phyloP scores from a whole-genome alignment of 2,888 invertebrate genomes.

The Mycogona germanica region DNA sequence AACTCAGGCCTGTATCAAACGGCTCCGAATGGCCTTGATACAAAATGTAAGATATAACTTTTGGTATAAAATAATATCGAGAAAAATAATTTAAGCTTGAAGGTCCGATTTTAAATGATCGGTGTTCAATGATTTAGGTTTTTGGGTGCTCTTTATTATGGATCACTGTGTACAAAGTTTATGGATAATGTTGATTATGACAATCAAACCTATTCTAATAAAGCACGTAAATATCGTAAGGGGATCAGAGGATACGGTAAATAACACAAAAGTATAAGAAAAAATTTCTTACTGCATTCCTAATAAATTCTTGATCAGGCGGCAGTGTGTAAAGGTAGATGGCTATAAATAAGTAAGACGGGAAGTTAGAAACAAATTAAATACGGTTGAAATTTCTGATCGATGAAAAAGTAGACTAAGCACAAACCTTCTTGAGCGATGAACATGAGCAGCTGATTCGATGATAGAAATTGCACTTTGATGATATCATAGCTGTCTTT shows the following conservation, averaged over 20 bases:
- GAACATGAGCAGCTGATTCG: slow-evolving; percentile 3
- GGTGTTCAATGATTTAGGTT: too few relatives aligned
- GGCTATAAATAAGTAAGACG: background rate
- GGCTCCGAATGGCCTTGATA: too few relatives aligned
- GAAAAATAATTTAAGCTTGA: too few relatives aligned
- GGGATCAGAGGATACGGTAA: background rate
- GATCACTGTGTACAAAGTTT: too few relatives aligned
- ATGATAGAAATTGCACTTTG: slow-evolving; percentile 6
- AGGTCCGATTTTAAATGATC: too few relatives aligned
- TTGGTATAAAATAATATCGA: too few relatives aligned
- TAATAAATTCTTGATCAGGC: background rate
- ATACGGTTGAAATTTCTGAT: background rate
- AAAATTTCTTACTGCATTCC: background rate
- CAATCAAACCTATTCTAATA: too few relatives aligned
- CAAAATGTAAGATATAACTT: too few relatives aligned
- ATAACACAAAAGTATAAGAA: background rate
- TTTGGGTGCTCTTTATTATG: too few relatives aligned
- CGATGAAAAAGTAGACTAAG: background rate
- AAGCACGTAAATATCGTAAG: too few relatives aligned
- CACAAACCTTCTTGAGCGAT: slow-evolving; percentile 1
- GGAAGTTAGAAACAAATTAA: background rate
- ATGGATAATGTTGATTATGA: too few relatives aligned
- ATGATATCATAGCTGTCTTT: background rate
- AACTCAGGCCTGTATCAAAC: background rate
- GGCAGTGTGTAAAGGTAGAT: slow-evolving; percentile 11